Conservation (phyloP, 2,888 invertebrate species). For the Hydriomena furcata region DNA sequence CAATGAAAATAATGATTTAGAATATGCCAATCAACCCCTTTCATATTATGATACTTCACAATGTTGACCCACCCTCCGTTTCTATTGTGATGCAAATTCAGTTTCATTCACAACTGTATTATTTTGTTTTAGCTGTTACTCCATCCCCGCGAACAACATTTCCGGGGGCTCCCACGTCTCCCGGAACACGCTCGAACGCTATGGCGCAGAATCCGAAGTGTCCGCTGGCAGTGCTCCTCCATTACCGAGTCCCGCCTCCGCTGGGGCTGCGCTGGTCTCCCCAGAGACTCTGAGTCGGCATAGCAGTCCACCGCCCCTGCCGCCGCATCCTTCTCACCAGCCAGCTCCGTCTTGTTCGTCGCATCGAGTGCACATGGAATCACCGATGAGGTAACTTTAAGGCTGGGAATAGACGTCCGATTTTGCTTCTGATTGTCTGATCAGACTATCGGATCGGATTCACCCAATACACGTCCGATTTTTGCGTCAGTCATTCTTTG, state of each 20-base stretch:
- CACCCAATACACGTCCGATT: too few relatives aligned
- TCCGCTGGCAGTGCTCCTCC: slow-evolving; percentile 81
- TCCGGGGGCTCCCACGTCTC: slow-evolving; percentile 85
- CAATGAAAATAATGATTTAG: too few relatives aligned
- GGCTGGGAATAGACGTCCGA: too few relatives aligned
- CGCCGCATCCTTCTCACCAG: slow-evolving; percentile 80
- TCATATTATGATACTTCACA: too few relatives aligned
- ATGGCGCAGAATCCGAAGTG: slow-evolving; percentile 72
- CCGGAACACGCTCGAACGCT: slow-evolving; percentile 66
- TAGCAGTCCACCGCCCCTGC: slow-evolving; percentile 81
- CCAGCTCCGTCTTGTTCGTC: slow-evolving; percentile 80
- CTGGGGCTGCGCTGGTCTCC: slow-evolving; percentile 89
- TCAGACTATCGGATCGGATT: too few relatives aligned
- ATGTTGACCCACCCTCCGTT: too few relatives aligned
- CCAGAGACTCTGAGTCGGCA: slow-evolving; percentile 88
- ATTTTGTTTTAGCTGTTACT: slow-evolving; percentile 80
- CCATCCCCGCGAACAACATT: slow-evolving; percentile 85
- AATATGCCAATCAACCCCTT: too few relatives aligned
- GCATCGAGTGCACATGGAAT: slow-evolving; percentile 82
- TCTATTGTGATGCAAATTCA: too few relatives aligned
- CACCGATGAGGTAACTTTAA: slow-evolving; percentile 76
- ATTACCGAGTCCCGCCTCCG: slow-evolving; percentile 89
- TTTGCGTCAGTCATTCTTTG: too few relatives aligned
- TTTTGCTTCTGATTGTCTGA: too few relatives aligned
- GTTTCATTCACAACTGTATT: neutral